Evolutionary conservation across 2,797 vertebrate species (phyloP), one percentile per base, ranked within the genome.

Genomic region (Parauchenoglanis punctatus): DNA sequence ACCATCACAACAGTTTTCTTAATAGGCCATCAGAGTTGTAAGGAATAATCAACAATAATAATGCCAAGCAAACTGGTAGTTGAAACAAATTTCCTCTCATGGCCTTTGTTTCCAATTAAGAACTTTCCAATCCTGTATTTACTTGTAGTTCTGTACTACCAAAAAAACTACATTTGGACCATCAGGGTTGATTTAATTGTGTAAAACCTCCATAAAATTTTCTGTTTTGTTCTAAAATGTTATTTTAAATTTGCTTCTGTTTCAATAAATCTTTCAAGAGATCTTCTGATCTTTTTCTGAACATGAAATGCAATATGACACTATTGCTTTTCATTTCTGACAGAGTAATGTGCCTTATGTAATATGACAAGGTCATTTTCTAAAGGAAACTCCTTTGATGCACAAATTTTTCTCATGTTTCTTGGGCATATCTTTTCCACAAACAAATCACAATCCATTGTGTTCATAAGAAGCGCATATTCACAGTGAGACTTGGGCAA

Each of bases 191-290:
- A 46, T 65, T 63, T 82, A 18, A 65, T 18, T 82, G 56, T 80
- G 25, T 76, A 2, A 80, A 80, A 23, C 25, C 17, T 54, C 18
- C 77, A 59, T 80, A 2, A 25, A 40, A 78, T 31, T 15, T 1
- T 40, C 18, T 81, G 31, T 44, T 44, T 46, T 67, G 61, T 83
- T 7, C 40, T 1, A 65, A 81, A 82, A 18, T 83, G 61, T 67
- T 67, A 49, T 82, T 83, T 52, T 52, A 67, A 52, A n/a, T 65
- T 67, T 52, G 25, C 80, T 44, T 81, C 40, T 49, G 58, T 82
- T 81, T 83, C n/a, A 83, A 83, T 83, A 83, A 83, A 83, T 67
- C 20, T 15, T 83, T 52, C 46, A 52, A 17, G 46, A 67, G 44
- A 28, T 52, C 44, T 4, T 2, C 56, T 44, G 59, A 28, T 67